These are phyloP conservation scores for Pomatorhinus ruficollis DNA, from an alignment of 2,113 vertebrate genomes.

Conservation along the genomic window DNA sequence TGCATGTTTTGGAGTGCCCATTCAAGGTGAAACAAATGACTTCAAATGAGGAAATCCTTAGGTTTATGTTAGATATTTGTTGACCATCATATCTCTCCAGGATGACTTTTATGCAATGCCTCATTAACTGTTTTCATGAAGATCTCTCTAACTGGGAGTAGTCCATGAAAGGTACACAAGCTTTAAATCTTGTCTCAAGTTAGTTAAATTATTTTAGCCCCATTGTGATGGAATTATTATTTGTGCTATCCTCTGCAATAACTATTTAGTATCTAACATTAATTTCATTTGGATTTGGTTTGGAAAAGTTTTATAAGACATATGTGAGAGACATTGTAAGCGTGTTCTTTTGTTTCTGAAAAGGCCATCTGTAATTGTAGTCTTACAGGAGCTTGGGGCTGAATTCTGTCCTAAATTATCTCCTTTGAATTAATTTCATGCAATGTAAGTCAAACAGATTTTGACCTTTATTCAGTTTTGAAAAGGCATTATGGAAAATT, in stretches of 20 bases:
- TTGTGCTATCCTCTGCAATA: not conserved
- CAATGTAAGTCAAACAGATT: slow-evolving; percentile 35
- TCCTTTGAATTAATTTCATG: slow-evolving; percentile 19
- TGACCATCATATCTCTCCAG: not conserved
- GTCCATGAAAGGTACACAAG: not conserved
- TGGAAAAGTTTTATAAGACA: not conserved
- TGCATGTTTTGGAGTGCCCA: not conserved
- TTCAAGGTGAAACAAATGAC: not conserved
- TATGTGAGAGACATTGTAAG: not conserved
- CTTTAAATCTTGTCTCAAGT: not conserved
- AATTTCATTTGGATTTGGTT: not conserved
- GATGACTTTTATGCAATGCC: not conserved
- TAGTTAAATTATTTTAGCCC: not conserved
- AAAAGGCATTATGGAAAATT: slow-evolving; percentile 32
- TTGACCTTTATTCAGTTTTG: slow-evolving; percentile 37
- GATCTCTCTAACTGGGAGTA: not conserved
- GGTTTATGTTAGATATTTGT: not conserved
- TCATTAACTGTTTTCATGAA: not conserved
- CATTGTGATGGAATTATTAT: not conserved
- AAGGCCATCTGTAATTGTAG: not conserved
- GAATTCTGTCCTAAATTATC: slow-evolving; percentile 21
- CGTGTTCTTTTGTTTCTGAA: not conserved
- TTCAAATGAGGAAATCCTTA: not conserved
- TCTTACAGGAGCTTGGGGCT: not conserved
- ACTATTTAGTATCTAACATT: not conserved